A percentile compares a stretch with the other conserved stretches of the same genome.
phyloP scores from a whole-genome alignment of 1,140 invertebrate genomes.

The Portunus trituberculatus region DNA sequence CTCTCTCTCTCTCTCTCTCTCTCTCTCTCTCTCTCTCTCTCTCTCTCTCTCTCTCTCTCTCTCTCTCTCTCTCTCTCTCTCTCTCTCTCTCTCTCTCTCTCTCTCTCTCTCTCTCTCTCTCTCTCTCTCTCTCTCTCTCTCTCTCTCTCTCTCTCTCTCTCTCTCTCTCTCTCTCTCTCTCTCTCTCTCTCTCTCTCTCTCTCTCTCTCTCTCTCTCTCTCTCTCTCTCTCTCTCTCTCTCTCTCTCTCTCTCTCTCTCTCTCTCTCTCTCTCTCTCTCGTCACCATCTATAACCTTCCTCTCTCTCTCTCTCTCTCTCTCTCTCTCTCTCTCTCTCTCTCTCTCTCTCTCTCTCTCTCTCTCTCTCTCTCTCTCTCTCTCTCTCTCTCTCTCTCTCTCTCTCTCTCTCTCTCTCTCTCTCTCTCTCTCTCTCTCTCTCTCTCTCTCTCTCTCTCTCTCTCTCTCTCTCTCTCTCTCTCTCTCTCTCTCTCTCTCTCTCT shows the following conservation, averaged over 20 bases:
- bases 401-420: too few species aligned
- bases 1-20: not conserved
- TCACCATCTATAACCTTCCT: not conserved
- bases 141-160: not conserved
- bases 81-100: not conserved
- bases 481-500: too few species aligned
- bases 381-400: too few species aligned
- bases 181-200: not conserved
- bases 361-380: too few species aligned
- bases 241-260: not conserved
- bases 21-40: not conserved
- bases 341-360: too few species aligned
- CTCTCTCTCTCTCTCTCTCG: not conserved
- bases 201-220: slow-evolving; percentile 17
- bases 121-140: not conserved
- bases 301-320: not conserved
- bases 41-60: not conserved
- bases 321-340: not conserved
- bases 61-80: not conserved
- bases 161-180: not conserved
- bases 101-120: not conserved
- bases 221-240: not conserved
- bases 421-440: too few species aligned
- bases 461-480: too few species aligned
- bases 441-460: too few species aligned